Conservation (phyloP, 64 coral and sea anemone species). For the Orbicella faveolata region DNA sequence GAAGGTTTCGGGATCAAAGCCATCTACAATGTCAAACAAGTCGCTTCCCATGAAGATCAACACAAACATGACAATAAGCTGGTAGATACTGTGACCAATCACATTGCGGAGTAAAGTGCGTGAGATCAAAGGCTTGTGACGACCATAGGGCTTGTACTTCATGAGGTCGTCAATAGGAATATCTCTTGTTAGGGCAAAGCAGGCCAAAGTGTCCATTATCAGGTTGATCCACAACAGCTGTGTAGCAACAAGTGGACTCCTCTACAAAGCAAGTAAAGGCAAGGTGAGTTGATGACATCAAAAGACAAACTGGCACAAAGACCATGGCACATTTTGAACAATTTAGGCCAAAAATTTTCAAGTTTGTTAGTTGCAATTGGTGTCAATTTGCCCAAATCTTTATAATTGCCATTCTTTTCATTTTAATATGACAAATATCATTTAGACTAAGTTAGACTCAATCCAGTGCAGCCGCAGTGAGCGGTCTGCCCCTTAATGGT, state of each 20-base stretch:
- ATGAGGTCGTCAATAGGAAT: slow-evolving; percentile 87
- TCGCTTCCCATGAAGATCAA: slow-evolving; percentile 78
- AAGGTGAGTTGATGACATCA: neutral
- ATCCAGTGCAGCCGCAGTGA: no score
- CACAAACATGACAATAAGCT: slow-evolving; percentile 74
- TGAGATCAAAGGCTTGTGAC: slow-evolving; percentile 89
- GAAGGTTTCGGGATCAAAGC: slow-evolving; percentile 65
- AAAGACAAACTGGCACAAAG: neutral
- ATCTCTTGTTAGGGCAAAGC: slow-evolving; percentile 89
- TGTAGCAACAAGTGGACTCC: slow-evolving; percentile 88
- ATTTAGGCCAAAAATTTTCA: no score
- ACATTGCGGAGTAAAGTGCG: slow-evolving; percentile 89
- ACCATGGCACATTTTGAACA: no score
- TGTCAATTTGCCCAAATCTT: no score
- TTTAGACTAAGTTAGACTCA: no score
- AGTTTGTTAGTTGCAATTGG: no score
- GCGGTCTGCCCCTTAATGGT: no score
- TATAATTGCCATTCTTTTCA: no score
- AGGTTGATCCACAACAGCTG: slow-evolving; percentile 97
- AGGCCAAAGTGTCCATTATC: slow-evolving; percentile 97
- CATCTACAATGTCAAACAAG: slow-evolving; percentile 78
- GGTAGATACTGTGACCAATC: slow-evolving; percentile 82
- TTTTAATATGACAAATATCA: no score
- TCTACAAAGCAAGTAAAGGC: slow-evolving; percentile 39
- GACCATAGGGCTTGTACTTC: slow-evolving; percentile 84